phyloP scores from a whole-genome alignment of 2,888 invertebrate species.

The Tetheella fluctuosa region DNA sequence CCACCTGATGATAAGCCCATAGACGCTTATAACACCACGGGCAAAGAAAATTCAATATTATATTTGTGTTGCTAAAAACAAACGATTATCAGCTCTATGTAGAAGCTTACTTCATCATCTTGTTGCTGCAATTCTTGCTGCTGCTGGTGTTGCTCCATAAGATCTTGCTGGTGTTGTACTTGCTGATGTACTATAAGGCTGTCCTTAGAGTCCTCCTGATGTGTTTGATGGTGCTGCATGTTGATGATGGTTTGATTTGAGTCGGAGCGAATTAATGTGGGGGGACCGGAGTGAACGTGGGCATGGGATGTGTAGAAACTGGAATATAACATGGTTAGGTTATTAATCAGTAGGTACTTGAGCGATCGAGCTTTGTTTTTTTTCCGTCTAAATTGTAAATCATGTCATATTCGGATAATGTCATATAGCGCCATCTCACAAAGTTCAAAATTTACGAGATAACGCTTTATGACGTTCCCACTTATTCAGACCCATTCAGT shows the following conservation, averaged over 20 bases:
- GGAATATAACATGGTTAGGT: slow-evolving; percentile 37
- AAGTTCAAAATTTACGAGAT: too few species aligned
- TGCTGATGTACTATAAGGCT: slow-evolving; percentile 78
- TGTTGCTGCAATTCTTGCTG: slow-evolving; percentile 76
- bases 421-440: too few species aligned
- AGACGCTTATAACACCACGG: too few species aligned
- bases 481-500: too few species aligned
- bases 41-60: too few species aligned
- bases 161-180: slow-evolving; percentile 77
- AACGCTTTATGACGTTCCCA: too few species aligned
- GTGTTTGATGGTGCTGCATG: slow-evolving; percentile 77
- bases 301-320: slow-evolving; percentile 80
- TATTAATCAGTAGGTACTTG: too few species aligned
- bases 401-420: too few species aligned
- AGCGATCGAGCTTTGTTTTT: too few species aligned
- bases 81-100: not conserved
- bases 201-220: slow-evolving; percentile 79
- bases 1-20: too few species aligned
- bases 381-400: too few species aligned
- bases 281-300: slow-evolving; percentile 76
- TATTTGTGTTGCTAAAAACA: too few species aligned
- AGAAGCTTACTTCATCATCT: slow-evolving; percentile 70
- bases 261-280: slow-evolving; percentile 75
- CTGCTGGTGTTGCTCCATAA: slow-evolving; percentile 79
- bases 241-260: slow-evolving; percentile 74